Base-by-base conservation (phyloP, 2,888 invertebrate species). In the Drosophila suboccidentalis region DNA sequence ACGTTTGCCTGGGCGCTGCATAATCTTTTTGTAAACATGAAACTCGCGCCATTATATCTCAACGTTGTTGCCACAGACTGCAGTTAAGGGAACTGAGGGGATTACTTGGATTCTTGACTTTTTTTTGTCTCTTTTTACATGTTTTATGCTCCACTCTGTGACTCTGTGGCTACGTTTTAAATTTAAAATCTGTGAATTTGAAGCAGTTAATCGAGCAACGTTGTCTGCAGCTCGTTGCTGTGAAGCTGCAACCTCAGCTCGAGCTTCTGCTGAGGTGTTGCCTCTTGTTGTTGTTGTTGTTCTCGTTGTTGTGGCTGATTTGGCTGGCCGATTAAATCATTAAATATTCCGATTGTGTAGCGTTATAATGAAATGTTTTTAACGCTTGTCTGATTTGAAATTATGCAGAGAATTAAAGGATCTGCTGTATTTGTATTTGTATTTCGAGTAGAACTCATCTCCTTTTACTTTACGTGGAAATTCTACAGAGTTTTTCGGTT, bases 311-410 rank as follows among this genome's bases (percentile, higher is more conserved):
- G 70, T 67, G 64, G 64, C 78, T 80, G 90, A 80, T 87, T 71
- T 77, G 75, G 66, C 63, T 70, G 59, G 64, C 76, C 84, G 90
- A 90, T 91, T 91, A 91, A 92, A 91, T 91, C 91, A 92, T 91
- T 91, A 92, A 91, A 92, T 92, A 91, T 91, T 91, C 91, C 82
- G 91, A 91, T 91, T 91, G 91, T 92, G 92, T 91, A 90, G 92
- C 90, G 87, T 90, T 90, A 92, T 91, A 91, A 91, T 91, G 92
- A 91, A 91, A 91, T 91, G 91, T 91, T 91, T 91, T 90, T 88
- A 90, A 86, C 91, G 91, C 90, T 91, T 91, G 90, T 91, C 90
- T 91, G 92, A 91, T 91, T 90, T 86, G 90, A 89, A 85, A 91
- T 91, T 91, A 91, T 91, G 91, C 92, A 86, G 79, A 75, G 90